Conservation (phyloP, 1,140 invertebrate species). For the Cotesia glomerata region DNA sequence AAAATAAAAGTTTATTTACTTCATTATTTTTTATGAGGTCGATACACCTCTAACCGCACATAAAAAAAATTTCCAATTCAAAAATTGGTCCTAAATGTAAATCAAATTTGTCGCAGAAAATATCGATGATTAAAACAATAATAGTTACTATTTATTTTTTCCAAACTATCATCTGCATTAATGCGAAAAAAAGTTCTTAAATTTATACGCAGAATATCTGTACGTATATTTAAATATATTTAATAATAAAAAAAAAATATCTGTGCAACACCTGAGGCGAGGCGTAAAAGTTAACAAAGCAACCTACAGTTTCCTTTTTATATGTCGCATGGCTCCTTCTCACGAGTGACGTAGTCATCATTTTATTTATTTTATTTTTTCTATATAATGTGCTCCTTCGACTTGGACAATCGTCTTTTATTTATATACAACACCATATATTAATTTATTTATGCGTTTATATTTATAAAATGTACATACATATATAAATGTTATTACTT, state of each 20-base stretch:
- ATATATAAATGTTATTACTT: neutral
- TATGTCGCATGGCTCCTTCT: conserved; percentile 21
- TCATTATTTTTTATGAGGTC: too few species aligned
- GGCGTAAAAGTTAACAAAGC: conserved; percentile 32
- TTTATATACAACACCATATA: too few species aligned
- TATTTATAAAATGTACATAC: too few species aligned
- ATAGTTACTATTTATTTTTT: too few species aligned
- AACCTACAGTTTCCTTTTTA: conserved; percentile 35
- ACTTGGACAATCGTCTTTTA: conserved; percentile 1
- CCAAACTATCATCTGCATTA: too few species aligned
- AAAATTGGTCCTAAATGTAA: too few species aligned
- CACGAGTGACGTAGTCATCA: neutral
- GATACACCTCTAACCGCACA: too few species aligned
- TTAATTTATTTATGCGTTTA: too few species aligned
- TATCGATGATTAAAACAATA: too few species aligned
- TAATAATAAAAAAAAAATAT: neutral
- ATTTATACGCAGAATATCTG: neutral
- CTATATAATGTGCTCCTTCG: neutral
- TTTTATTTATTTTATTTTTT: neutral
- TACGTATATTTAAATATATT: neutral
- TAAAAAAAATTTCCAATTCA: too few species aligned
- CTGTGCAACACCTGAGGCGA: conserved; percentile 8
- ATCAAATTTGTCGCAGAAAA: too few species aligned
- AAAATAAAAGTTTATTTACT: too few species aligned
- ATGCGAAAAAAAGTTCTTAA: neutral